Conservation (phyloP, 2,797 vertebrate species). For the Valencia hispanica region DNA sequence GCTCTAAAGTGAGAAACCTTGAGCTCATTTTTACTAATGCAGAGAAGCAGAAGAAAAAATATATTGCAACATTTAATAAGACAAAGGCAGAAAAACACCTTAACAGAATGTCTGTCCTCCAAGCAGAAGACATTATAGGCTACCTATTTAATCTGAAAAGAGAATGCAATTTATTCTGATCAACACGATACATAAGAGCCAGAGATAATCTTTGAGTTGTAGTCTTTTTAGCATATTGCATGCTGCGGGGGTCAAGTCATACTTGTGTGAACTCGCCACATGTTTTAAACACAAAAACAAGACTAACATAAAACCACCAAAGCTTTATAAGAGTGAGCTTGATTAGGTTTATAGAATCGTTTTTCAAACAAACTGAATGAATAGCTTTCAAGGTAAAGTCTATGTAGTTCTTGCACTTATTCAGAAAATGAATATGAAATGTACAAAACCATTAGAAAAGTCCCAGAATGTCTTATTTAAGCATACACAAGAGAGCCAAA, state of each 20-base stretch:
- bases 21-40: constrained; percentile 7
- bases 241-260: constrained; percentile 22
- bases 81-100: constrained; percentile 2
- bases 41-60: constrained; percentile 17
- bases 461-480: constrained; percentile 30
- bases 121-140: constrained; percentile 47
- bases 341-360: constrained; percentile 30
- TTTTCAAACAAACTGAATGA: constrained; percentile 5
- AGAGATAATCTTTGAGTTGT: constrained; percentile 34
- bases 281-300: constrained; percentile 7
- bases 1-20: not conserved
- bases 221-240: constrained; percentile 18
- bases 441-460: constrained; percentile 24
- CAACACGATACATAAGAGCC: constrained; percentile 49
- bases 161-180: constrained; percentile 43
- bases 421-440: constrained; percentile 6
- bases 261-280: constrained; percentile 22
- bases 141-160: constrained; percentile 40
- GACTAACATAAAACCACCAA: constrained; percentile 18
- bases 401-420: constrained; percentile 9
- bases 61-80: not conserved
- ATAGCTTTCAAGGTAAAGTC: constrained; percentile 25
- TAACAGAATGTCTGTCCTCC: constrained; percentile 25
- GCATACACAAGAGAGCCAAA: constrained; percentile 31
- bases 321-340: constrained; percentile 6